A percentile compares a stretch with the other conserved stretches of the same genome.
Conservation (phyloP, 2,888 invertebrate species). For the Elgonia sp. region DNA sequence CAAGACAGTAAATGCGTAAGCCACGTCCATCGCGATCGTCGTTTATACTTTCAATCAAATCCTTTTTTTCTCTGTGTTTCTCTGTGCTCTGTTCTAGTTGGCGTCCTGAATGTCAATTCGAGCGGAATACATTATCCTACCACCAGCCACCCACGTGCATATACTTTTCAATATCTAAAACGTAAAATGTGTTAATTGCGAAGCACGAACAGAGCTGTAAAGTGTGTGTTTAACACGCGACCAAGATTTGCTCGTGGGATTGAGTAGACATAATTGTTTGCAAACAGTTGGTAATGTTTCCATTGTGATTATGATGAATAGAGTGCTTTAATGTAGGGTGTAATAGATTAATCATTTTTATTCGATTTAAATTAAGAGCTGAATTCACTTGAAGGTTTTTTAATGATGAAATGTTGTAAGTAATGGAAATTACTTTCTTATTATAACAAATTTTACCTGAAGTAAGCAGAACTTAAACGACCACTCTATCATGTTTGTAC, state of each 20-base stretch:
- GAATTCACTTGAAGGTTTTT: no score
- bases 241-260: constrained; percentile 14
- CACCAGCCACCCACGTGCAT: constrained; percentile 70
- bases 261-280: constrained; percentile 42
- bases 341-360: background rate
- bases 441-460: no score
- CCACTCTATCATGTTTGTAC: no score
- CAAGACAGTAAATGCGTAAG: constrained; percentile 82
- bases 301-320: constrained; percentile 51
- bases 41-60: constrained; percentile 84
- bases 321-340: constrained; percentile 16
- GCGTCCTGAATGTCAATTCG: constrained; percentile 78
- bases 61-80: constrained; percentile 48
- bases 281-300: constrained; percentile 51
- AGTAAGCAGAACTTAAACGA: no score
- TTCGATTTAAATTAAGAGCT: no score
- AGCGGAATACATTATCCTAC: constrained; percentile 78
- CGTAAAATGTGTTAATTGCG: constrained; percentile 79
- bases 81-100: constrained; percentile 67
- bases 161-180: constrained; percentile 57
- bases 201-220: constrained; percentile 19
- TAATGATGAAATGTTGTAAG: no score
- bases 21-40: constrained; percentile 79
- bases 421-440: no score
- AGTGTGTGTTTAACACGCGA: constrained; percentile 25